Evolutionary conservation across 2,888 invertebrate genomes (phyloP).

Genomic region (Hypselothyrea guttata): DNA sequence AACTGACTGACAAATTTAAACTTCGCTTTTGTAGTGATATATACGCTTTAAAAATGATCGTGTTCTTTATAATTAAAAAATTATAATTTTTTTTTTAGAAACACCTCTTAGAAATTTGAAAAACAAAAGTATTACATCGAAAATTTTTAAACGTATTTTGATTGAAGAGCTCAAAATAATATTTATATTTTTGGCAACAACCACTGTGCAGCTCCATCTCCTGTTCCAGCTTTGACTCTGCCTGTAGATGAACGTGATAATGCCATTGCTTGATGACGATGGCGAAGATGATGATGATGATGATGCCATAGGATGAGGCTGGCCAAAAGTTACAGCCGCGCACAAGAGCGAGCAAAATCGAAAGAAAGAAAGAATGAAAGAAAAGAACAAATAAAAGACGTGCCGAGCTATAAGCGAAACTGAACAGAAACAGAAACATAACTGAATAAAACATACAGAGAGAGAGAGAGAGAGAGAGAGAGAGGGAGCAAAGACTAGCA

Average conservation of each 20-base stretch:
- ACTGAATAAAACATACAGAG: constrained; percentile 23
- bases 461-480: neutral
- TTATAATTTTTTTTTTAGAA: too few species aligned
- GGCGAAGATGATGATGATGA: constrained; percentile 1
- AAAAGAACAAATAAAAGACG: constrained; percentile 63
- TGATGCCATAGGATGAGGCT: constrained; percentile 17
- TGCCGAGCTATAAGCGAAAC: constrained; percentile 39
- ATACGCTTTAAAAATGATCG: too few species aligned
- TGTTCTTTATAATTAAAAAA: too few species aligned
- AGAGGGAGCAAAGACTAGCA: constrained; percentile 4
- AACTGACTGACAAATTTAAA: too few species aligned
- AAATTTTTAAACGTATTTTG: too few species aligned
- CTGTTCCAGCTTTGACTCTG: too few species aligned
- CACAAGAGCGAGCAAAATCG: constrained; percentile 21
- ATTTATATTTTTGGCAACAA: too few species aligned
- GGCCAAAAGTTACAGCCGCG: constrained; percentile 65
- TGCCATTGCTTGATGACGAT: constrained; percentile 7
- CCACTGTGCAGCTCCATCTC: too few species aligned
- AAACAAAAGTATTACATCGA: too few species aligned
- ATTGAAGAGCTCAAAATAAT: too few species aligned
- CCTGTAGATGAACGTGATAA: neutral
- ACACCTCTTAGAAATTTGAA: too few species aligned
- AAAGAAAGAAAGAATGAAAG: constrained; percentile 29
- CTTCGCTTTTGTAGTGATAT: too few species aligned
- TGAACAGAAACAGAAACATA: constrained; percentile 19